Evolutionary conservation across 2,888 invertebrate species (phyloP).

Genomic region (Omphaloscelis lunosa): DNA sequence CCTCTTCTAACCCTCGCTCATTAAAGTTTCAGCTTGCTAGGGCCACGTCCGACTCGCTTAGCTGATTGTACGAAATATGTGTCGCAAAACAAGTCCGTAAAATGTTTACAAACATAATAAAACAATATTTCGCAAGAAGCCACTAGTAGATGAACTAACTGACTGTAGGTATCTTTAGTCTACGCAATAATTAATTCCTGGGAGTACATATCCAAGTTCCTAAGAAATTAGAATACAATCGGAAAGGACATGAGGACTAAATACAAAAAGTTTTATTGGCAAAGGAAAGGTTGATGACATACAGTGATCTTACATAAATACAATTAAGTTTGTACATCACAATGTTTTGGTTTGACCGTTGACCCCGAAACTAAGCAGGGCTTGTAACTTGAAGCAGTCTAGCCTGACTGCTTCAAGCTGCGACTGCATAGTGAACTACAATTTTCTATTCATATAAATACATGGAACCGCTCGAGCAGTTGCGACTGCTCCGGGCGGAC

Average conservation of each 20-base stretch:
- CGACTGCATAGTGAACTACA: too few relatives aligned
- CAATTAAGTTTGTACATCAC: too few relatives aligned
- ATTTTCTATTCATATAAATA: too few relatives aligned
- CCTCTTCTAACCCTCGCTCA: constrained; percentile 74
- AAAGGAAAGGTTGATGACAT: too few relatives aligned
- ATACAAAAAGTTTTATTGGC: too few relatives aligned
- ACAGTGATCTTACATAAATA: too few relatives aligned
- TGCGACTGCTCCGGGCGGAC: too few relatives aligned
- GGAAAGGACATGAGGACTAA: neutral
- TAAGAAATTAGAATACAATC: constrained; percentile 29
- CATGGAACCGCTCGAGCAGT: too few relatives aligned
- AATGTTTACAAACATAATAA: constrained; percentile 29
- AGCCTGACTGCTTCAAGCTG: too few relatives aligned
- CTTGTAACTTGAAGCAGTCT: too few relatives aligned
- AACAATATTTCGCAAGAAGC: neutral
- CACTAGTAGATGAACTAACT: neutral
- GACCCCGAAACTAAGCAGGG: too few relatives aligned
- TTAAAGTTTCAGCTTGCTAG: constrained; percentile 76
- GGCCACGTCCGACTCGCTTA: constrained; percentile 52
- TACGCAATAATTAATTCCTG: neutral
- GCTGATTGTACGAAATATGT: constrained; percentile 55
- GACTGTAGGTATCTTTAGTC: neutral
- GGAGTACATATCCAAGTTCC: constrained; percentile 3
- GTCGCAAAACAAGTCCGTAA: constrained; percentile 34
- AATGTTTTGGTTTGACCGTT: too few relatives aligned